Base-by-base conservation (phyloP, 2,888 invertebrate species). In the Coleophora flavipennella region DNA sequence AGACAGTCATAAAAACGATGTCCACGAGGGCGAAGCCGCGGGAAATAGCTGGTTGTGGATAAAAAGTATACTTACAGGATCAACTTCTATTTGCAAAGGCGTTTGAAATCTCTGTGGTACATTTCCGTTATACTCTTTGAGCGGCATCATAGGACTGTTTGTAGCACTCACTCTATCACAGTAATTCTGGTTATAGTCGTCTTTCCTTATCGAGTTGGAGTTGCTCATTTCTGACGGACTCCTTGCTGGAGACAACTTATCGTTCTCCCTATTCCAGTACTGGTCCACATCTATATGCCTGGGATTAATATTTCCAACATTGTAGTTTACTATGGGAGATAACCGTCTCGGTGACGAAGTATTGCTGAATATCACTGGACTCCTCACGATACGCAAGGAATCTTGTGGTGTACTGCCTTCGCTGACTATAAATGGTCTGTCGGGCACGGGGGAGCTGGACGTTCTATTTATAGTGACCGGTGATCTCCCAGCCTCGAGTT, bases 81-180 rank as follows among this genome's bases (percentile, higher is more conserved):
- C 91, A 44, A 92, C 88, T 57, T 91, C 88, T 44, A 92, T 84
- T 45, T 86, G 81, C 49, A 92, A 79, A 14, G 89, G 89, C 39
- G 73, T 79, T 50, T 75, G 67, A 66, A 86, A 76, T 59, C 72
- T 64, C 54, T 65, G 68, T 12, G 67, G 57, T 26, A 67, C 47
- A 45, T 80, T 85, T 13, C 85, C 85, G 49, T 85, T 84, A 50
- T 63, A 72, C 40, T 75, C 76, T 34, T 63, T 67, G 36, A 64
- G 52, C 2, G 69, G 63, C 28, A 63, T 65, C 59, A 76, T 62
- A 7, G 83, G 83, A 44, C 80, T 78, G 45, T 75, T 78, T 0
- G 57, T 55, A 0, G 70, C 66, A 44, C 76, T 77, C 42, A 69
- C 36, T 54, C 76, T 66, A 49, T 81, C 79, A 57, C 74, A 77